These are phyloP conservation scores for Carcina quercana DNA, from an alignment of 2,888 invertebrate genomes.

Conservation along the genomic window DNA sequence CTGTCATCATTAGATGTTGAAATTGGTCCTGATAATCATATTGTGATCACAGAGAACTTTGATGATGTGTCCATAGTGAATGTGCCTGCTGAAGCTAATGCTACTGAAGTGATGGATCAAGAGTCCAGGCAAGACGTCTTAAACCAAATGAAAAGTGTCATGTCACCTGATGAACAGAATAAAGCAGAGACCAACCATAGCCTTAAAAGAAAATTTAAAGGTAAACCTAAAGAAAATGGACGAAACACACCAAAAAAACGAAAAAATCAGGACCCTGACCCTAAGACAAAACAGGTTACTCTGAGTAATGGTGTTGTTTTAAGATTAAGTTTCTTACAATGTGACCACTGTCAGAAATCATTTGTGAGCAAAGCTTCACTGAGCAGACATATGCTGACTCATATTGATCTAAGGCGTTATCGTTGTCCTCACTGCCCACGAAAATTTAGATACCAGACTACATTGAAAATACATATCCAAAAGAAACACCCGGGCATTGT, in stretches of 20 bases:
- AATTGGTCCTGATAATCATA: too few relatives aligned
- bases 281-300: slow-evolving; percentile 23
- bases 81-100: too few relatives aligned
- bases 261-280: neutral
- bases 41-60: too few relatives aligned
- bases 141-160: slow-evolving; percentile 9
- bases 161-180: slow-evolving; percentile 6
- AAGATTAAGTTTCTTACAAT: slow-evolving; percentile 41
- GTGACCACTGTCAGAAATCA: slow-evolving; percentile 77
- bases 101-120: slow-evolving; percentile 2
- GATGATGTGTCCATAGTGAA: too few relatives aligned
- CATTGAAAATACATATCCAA: slow-evolving; percentile 77
- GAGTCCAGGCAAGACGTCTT: slow-evolving; percentile 4
- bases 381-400: slow-evolving; percentile 78
- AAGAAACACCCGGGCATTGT: slow-evolving; percentile 63
- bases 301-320: slow-evolving; percentile 33
- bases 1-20: too few relatives aligned
- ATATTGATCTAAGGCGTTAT: slow-evolving; percentile 78
- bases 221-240: neutral
- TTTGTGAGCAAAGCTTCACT: slow-evolving; percentile 79
- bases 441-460: slow-evolving; percentile 77
- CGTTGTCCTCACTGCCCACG: slow-evolving; percentile 77
- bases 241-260: neutral
- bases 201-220: neutral
- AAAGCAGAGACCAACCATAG: neutral